phyloP scores from a whole-genome alignment of 2,113 vertebrate genomes.

The Glaucomys volans region DNA sequence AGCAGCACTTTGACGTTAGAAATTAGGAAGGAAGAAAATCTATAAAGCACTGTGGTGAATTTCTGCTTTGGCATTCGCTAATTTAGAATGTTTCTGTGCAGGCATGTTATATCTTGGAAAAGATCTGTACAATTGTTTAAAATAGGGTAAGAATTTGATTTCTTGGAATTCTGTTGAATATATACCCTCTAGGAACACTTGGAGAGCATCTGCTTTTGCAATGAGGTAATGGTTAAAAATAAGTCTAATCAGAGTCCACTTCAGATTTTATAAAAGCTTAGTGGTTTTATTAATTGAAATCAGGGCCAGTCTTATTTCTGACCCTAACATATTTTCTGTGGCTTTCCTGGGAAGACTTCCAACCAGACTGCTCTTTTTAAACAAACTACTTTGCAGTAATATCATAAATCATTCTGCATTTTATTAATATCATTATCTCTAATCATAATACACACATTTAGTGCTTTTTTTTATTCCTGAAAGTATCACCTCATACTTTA shows the following conservation, averaged over 20 bases:
- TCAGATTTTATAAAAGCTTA: constrained; percentile 71
- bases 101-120: constrained; percentile 15
- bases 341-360: constrained; percentile 74
- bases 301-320: constrained; percentile 63
- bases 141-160: constrained; percentile 34
- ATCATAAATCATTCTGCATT: constrained; percentile 62
- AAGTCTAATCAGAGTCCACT: constrained; percentile 57
- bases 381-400: constrained; percentile 51
- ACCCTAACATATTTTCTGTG: constrained; percentile 73
- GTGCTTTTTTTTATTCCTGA: constrained; percentile 16
- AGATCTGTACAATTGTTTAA: neutral
- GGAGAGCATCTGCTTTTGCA: neutral
- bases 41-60: constrained; percentile 3
- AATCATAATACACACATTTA: constrained; percentile 46
- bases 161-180: constrained; percentile 10
- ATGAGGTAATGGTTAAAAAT: constrained; percentile 59
- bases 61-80: constrained; percentile 26
- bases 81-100: constrained; percentile 1
- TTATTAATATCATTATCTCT: constrained; percentile 39
- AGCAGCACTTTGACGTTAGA: constrained; percentile 34
- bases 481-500: constrained; percentile 18
- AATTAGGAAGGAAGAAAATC: constrained; percentile 44
- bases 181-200: neutral
- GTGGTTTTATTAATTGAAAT: constrained; percentile 78
- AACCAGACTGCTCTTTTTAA: constrained; percentile 69